Conservation (phyloP, 2,113 vertebrate species). For the Cephalopholis sonnerati region DNA sequence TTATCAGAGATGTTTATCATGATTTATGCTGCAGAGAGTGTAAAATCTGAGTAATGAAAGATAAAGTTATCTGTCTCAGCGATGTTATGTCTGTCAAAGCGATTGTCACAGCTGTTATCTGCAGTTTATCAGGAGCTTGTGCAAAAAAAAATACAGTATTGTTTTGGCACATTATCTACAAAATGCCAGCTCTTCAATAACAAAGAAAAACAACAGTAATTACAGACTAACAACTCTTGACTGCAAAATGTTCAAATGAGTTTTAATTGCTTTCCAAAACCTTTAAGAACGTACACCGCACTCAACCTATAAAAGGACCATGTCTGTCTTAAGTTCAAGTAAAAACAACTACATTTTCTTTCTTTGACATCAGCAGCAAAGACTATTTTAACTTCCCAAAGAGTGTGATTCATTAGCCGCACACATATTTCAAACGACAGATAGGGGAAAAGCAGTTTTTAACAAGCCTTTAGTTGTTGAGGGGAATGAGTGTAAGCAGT, state of each 20-base stretch:
- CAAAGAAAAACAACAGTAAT: background rate
- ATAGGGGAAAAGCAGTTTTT: slow-evolving; percentile 71
- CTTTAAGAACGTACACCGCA: background rate
- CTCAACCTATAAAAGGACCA: background rate
- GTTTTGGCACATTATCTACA: background rate
- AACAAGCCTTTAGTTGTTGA: slow-evolving; percentile 83
- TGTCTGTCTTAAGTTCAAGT: background rate
- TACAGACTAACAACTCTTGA: background rate
- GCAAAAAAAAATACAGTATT: background rate
- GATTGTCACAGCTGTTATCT: slow-evolving; percentile 63
- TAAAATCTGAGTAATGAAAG: slow-evolving; percentile 73
- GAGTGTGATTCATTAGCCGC: slow-evolving; percentile 61
- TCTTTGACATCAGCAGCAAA: slow-evolving; percentile 27
- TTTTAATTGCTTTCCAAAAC: slow-evolving; percentile 18
- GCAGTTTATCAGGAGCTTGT: slow-evolving; percentile 28
- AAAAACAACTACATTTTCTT: slow-evolving; percentile 19
- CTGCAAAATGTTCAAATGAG: background rate
- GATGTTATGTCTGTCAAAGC: slow-evolving; percentile 57
- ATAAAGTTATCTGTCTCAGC: slow-evolving; percentile 78
- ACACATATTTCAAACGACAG: slow-evolving; percentile 39
- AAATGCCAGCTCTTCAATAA: background rate
- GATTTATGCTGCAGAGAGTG: slow-evolving; percentile 67
- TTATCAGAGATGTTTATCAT: slow-evolving; percentile 81
- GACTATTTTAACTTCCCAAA: slow-evolving; percentile 21
- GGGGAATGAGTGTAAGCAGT: slow-evolving; percentile 78